These are phyloP conservation scores for Tanaodytes sp. DNA, from an alignment of 2,888 invertebrate species.

Conservation along the genomic window DNA sequence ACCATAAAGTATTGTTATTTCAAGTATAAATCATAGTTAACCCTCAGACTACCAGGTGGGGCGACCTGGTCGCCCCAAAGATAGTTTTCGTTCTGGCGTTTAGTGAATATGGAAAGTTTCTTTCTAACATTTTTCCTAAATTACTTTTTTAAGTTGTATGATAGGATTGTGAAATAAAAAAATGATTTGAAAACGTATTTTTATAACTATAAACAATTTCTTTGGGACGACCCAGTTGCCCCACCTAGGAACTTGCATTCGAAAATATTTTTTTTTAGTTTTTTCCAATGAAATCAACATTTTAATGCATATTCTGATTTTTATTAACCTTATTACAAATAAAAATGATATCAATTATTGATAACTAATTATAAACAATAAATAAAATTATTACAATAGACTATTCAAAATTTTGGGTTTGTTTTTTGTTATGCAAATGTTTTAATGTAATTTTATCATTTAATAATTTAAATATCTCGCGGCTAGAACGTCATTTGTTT, in stretches of 20 bases:
- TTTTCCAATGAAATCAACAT: not conserved
- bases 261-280: not conserved
- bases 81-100: conserved; percentile 15
- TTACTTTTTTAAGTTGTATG: conserved; percentile 22
- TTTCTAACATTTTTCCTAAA: conserved; percentile 4
- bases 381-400: not conserved
- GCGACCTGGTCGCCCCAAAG: conserved; percentile 18
- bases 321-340: not conserved
- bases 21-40: too few relatives aligned
- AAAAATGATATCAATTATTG: conserved; percentile 9
- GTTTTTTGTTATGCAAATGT: not conserved
- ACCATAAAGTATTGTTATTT: too few relatives aligned
- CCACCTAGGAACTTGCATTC: conserved; percentile 10
- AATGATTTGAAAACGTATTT: conserved; percentile 6
- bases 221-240: conserved; percentile 18
- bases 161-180: conserved; percentile 11
- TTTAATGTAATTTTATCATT: not conserved
- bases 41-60: conserved; percentile 18
- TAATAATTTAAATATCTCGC: too few relatives aligned
- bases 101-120: conserved; percentile 14
- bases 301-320: conserved; percentile 4
- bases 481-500: too few relatives aligned
- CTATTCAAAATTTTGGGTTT: not conserved
- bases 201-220: conserved; percentile 17
- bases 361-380: conserved; percentile 19